Percentiles rank a stretch among this genome's conserved stretches.
These are phyloP conservation scores for Hormaphis cornu DNA, from an alignment of 1,140 invertebrate genomes.

Conservation along the genomic window DNA sequence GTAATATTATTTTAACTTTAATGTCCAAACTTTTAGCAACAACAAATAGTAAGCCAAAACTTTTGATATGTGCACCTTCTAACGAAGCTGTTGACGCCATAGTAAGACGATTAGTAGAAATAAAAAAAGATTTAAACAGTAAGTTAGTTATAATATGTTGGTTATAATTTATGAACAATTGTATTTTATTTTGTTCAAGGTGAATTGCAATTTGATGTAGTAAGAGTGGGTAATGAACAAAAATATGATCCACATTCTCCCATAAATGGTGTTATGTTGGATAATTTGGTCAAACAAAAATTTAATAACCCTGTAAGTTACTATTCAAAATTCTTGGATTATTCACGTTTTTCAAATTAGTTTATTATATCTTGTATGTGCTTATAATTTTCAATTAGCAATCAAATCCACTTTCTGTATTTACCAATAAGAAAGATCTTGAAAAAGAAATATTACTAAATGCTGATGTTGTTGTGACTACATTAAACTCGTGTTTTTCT, in stretches of 20 bases:
- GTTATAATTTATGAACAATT: neutral
- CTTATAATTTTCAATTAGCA: slow-evolving; percentile 10
- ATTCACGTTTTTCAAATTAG: neutral
- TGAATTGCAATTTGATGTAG: neutral
- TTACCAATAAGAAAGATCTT: slow-evolving; percentile 3
- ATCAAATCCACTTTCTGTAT: neutral
- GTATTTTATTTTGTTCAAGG: neutral
- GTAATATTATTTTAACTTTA: neutral
- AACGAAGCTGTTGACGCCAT: slow-evolving; percentile 21
- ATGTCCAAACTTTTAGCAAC: neutral
- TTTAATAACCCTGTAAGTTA: neutral
- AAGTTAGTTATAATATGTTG: neutral
- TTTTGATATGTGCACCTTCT: slow-evolving; percentile 21
- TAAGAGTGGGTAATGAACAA: neutral
- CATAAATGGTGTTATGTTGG: neutral
- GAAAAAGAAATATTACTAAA: slow-evolving; percentile 8
- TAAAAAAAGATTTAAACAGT: neutral
- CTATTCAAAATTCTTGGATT: no score
- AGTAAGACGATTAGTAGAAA: slow-evolving; percentile 6
- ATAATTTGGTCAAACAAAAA: slow-evolving; percentile 7
- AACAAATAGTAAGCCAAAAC: neutral
- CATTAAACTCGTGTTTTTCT: slow-evolving; percentile 17
- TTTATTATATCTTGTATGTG: no score
- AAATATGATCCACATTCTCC: slow-evolving; percentile 9
- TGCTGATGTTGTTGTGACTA: slow-evolving; percentile 13